Percentiles rank a stretch among this genome's conserved stretches.
phyloP scores from a whole-genome alignment of 2,797 vertebrate genomes.

The Monodelphis domestica region DNA sequence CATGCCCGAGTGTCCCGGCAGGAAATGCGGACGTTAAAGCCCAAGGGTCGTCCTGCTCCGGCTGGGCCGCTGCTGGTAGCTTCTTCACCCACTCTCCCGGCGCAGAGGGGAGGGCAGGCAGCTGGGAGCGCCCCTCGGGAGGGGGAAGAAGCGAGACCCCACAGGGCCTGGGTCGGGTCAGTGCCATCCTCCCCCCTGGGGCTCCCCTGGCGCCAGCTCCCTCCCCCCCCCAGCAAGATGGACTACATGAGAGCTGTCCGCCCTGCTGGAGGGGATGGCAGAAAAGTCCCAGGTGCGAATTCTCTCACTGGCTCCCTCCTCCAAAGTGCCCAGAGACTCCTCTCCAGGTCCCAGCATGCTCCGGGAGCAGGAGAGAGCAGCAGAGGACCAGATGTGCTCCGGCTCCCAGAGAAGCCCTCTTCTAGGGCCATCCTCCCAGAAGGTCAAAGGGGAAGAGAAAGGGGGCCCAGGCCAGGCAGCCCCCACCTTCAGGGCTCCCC shows the following conservation, averaged over 20 bases:
- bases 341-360: neutral
- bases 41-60: too few relatives aligned
- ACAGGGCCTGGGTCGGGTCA: too few relatives aligned
- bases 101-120: neutral
- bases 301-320: too few relatives aligned
- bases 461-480: neutral
- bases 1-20: neutral
- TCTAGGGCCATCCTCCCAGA: neutral
- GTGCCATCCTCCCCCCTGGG: too few relatives aligned
- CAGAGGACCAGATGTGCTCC: neutral
- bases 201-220: neutral
- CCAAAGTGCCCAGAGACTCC: neutral
- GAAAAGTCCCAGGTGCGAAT: neutral
- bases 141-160: neutral
- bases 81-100: neutral
- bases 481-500: neutral
- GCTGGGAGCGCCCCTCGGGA: neutral
- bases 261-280: neutral
- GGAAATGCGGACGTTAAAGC: neutral
- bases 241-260: neutral
- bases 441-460: neutral
- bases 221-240: neutral
- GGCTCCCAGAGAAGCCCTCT: neutral
- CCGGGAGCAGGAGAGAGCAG: neutral
- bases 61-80: neutral